These are phyloP conservation scores for Meriones unguiculatus DNA, from an alignment of 2,113 vertebrate genomes.

Conservation along the genomic window DNA sequence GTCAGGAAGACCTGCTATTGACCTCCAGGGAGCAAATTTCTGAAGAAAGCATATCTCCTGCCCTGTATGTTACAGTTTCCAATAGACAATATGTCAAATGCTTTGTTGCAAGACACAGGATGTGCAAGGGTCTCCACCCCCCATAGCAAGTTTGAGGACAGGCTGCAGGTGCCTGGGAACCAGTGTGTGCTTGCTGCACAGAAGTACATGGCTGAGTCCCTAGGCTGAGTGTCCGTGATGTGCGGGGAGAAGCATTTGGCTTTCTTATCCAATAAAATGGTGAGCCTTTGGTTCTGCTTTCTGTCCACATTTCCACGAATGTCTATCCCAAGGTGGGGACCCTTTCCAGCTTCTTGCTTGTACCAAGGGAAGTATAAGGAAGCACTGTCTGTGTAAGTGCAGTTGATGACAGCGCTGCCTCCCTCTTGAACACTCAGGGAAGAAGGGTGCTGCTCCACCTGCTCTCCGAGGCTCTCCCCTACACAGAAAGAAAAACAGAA, in stretches of 20 bases:
- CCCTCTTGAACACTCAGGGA: neutral
- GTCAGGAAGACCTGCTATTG: too few relatives aligned
- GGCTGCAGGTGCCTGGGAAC: neutral
- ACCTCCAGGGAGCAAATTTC: too few relatives aligned
- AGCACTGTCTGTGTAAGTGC: neutral
- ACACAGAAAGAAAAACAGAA: neutral
- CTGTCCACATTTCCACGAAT: neutral
- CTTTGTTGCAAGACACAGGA: neutral
- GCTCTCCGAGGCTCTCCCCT: neutral
- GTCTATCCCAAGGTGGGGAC: neutral
- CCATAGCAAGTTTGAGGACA: neutral
- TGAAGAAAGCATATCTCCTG: too few relatives aligned
- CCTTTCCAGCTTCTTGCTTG: constrained; percentile 44
- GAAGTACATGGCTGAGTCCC: constrained; percentile 44
- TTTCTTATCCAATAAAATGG: neutral
- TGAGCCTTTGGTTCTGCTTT: neutral
- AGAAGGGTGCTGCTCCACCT: constrained; percentile 15
- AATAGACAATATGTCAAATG: neutral
- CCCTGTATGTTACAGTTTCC: neutral
- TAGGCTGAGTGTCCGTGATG: neutral
- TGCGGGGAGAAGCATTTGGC: neutral
- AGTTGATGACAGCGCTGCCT: neutral
- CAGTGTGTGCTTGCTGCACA: neutral
- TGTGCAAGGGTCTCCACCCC: neutral
- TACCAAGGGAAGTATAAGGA: neutral